Percentiles rank a stretch among this genome's conserved stretches.
Conservation (phyloP, 2,797 vertebrate species). For the Brachyrhaphis roseni region DNA sequence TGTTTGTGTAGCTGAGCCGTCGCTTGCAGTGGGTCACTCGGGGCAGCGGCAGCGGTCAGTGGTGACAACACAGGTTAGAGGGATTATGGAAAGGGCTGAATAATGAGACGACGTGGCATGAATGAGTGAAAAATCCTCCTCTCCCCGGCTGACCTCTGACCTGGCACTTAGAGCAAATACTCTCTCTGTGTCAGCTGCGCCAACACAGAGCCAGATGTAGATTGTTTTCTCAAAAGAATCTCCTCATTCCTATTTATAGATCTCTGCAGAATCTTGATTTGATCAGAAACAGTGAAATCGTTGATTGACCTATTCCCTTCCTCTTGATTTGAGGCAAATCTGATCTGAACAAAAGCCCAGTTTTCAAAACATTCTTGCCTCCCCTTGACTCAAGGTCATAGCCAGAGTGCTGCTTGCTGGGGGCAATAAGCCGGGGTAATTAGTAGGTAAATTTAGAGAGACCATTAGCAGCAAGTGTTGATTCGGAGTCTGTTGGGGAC, state of each 20-base stretch:
- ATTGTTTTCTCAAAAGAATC: constrained; percentile 38
- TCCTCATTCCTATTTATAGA: constrained; percentile 49
- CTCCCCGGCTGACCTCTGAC: constrained; percentile 69
- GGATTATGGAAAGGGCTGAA: constrained; percentile 67
- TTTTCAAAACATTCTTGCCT: constrained; percentile 33
- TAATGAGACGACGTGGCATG: constrained; percentile 65
- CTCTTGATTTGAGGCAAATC: constrained; percentile 37
- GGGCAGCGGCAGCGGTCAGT: constrained; percentile 41
- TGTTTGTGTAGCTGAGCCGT: constrained; percentile 70
- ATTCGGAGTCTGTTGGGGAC: constrained; percentile 67
- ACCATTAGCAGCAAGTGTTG: constrained; percentile 78
- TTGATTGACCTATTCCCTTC: constrained; percentile 21
- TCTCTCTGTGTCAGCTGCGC: constrained; percentile 70
- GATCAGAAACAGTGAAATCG: constrained; percentile 17
- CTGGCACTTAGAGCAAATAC: constrained; percentile 66
- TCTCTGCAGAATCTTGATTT: constrained; percentile 33
- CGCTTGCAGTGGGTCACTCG: constrained; percentile 45
- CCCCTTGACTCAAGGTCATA: constrained; percentile 68
- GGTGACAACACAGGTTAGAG: constrained; percentile 63
- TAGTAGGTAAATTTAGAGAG: constrained; percentile 77
- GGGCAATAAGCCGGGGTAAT: constrained; percentile 69
- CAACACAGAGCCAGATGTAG: constrained; percentile 61
- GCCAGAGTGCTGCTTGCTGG: constrained; percentile 63
- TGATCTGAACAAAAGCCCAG: constrained; percentile 40
- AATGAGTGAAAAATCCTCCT: constrained; percentile 69